phyloP scores from a whole-genome alignment of 2,888 invertebrate genomes.

The Achlya flavicornis region DNA sequence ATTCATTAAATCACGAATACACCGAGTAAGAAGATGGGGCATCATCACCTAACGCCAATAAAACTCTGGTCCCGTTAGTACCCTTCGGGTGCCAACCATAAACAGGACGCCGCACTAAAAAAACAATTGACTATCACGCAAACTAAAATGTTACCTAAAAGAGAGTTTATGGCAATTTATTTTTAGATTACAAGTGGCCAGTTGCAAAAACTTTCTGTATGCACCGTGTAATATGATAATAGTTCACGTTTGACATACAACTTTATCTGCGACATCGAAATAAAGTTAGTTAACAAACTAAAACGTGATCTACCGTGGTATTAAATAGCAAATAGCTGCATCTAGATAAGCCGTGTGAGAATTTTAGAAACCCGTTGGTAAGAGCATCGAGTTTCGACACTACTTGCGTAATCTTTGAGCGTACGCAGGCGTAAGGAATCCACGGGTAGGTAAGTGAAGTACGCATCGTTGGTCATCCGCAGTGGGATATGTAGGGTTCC shows the following conservation, averaged over 20 bases:
- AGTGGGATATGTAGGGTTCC: constrained; percentile 19
- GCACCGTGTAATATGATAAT: neutral
- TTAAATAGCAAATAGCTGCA: constrained; percentile 31
- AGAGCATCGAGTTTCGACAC: constrained; percentile 9
- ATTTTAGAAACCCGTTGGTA: constrained; percentile 47
- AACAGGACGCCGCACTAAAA: too few relatives aligned
- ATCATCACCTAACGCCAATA: too few relatives aligned
- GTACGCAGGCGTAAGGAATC: constrained; percentile 10
- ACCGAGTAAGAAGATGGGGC: too few relatives aligned
- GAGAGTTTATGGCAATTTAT: too few relatives aligned
- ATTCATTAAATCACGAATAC: too few relatives aligned
- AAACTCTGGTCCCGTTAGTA: too few relatives aligned
- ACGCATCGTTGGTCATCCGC: constrained; percentile 28
- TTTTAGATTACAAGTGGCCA: too few relatives aligned
- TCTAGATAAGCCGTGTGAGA: constrained; percentile 40
- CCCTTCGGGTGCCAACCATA: too few relatives aligned
- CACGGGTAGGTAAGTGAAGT: constrained; percentile 15
- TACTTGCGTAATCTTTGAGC: constrained; percentile 9
- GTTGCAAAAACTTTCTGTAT: too few relatives aligned
- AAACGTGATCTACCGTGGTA: constrained; percentile 28
- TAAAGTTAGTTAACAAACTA: constrained; percentile 13
- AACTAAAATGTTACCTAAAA: too few relatives aligned
- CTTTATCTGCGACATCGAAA: neutral
- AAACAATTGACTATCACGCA: too few relatives aligned
- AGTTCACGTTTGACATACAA: neutral